Conservation (phyloP, 1,140 invertebrate genomes). For the Drosophila busckii region DNA sequence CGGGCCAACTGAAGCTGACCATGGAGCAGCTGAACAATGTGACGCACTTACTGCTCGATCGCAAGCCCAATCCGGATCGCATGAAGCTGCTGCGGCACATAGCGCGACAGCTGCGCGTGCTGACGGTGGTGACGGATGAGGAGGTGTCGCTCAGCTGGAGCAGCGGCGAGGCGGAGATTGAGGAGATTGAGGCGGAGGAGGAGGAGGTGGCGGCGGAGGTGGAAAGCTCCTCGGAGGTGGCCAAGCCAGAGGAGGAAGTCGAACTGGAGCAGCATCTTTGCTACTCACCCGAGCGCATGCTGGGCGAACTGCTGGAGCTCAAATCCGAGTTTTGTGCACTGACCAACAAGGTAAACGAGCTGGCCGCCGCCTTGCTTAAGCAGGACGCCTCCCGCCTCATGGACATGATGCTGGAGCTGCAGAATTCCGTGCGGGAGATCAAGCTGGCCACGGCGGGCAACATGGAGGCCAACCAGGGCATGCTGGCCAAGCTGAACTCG, state of each 20-base stretch:
- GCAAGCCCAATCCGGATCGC: conserved; percentile 37
- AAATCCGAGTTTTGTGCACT: conserved; percentile 59
- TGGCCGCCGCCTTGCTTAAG: conserved; percentile 42
- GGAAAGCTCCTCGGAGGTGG: conserved; percentile 16
- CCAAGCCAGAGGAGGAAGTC: conserved; percentile 43
- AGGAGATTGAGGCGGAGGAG: conserved; percentile 29
- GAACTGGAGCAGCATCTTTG: conserved; percentile 53
- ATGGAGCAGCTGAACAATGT: conserved; percentile 66
- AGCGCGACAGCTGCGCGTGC: conserved; percentile 39
- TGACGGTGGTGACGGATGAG: conserved; percentile 28
- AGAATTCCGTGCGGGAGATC: conserved; percentile 38
- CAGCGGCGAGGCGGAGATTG: conserved; percentile 17
- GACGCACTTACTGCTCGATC: conserved; percentile 54
- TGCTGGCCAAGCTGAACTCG: conserved; percentile 16
- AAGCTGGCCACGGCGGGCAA: conserved; percentile 18
- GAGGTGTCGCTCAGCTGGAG: conserved; percentile 53
- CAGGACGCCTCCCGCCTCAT: conserved; percentile 52
- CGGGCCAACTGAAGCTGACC: conserved; percentile 50
- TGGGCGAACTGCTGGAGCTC: conserved; percentile 53
- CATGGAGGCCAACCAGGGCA: conserved; percentile 15
- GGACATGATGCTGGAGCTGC: conserved; percentile 48
- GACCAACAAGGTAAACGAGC: conserved; percentile 63
- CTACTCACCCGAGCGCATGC: conserved; percentile 55
- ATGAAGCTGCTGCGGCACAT: conserved; percentile 39
- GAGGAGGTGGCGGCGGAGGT: conserved; percentile 6